A percentile compares a stretch with the other conserved stretches of the same genome.
Conservation (phyloP, 2,113 vertebrate genomes). For the cat (Felis catus) region DNA sequence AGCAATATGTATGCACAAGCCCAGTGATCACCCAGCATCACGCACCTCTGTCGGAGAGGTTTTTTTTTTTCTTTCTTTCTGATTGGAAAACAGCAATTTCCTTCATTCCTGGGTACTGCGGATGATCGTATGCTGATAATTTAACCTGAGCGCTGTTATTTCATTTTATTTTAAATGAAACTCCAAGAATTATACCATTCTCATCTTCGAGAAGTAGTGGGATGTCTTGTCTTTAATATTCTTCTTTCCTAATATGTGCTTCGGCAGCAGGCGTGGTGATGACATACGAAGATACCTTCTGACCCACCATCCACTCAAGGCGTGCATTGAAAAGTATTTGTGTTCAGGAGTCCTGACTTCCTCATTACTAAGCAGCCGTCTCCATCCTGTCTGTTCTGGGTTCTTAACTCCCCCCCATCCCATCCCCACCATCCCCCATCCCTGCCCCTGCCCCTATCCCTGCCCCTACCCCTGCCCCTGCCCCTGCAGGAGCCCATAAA, state of each 20-base stretch:
- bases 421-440: too few species aligned
- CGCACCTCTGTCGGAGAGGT: not conserved
- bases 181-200: not conserved
- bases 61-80: not conserved
- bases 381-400: not conserved
- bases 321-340: not conserved
- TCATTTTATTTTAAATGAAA: slow-evolving; percentile 55
- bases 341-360: not conserved
- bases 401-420: not conserved
- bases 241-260: not conserved
- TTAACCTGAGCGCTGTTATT: not conserved
- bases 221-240: not conserved
- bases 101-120: slow-evolving; percentile 43
- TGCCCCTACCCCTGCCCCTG: too few species aligned
- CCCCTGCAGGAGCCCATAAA: too few species aligned
- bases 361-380: not conserved
- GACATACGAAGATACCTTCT: not conserved
- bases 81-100: slow-evolving; percentile 60
- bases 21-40: not conserved
- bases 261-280: not conserved
- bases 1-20: accelerated
- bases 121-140: slow-evolving; percentile 53
- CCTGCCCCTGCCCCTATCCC: too few species aligned
- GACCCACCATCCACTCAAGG: not conserved
- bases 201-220: slow-evolving; percentile 9